phyloP scores from a whole-genome alignment of 2,888 invertebrate genomes.

The Tethea ocularis region DNA sequence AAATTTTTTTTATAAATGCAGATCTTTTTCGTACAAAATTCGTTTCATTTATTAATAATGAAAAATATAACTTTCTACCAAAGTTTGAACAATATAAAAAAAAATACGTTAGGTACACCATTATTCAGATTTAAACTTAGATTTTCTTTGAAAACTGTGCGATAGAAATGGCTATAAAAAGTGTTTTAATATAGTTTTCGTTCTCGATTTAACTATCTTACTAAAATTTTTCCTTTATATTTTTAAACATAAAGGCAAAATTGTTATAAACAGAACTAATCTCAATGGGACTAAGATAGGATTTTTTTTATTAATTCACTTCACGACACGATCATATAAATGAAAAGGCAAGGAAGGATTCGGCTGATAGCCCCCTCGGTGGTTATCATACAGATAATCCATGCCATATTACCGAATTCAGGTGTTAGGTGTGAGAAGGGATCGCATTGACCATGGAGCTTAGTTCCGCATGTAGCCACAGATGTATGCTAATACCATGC shows the following conservation, averaged over 20 bases:
- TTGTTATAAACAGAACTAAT: slow-evolving; percentile 15
- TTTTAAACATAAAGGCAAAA: neutral
- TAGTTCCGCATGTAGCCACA: neutral
- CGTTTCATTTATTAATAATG: too few relatives aligned
- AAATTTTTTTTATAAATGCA: neutral
- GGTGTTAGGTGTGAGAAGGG: slow-evolving; percentile 7
- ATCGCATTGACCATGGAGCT: neutral
- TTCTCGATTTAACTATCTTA: too few relatives aligned
- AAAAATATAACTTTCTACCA: too few relatives aligned
- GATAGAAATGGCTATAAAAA: too few relatives aligned
- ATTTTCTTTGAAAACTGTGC: too few relatives aligned
- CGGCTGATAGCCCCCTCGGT: slow-evolving; percentile 6
- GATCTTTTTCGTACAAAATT: neutral
- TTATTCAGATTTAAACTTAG: too few relatives aligned
- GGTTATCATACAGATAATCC: slow-evolving; percentile 15
- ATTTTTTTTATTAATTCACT: slow-evolving; percentile 30
- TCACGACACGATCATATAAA: slow-evolving; percentile 34
- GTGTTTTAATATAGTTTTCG: too few relatives aligned
- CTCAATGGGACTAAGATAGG: slow-evolving; percentile 10
- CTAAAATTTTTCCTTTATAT: too few relatives aligned
- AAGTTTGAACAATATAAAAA: too few relatives aligned
- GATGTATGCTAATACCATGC: neutral
- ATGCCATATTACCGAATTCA: slow-evolving; percentile 13
- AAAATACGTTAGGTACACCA: too few relatives aligned
- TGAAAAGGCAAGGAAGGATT: slow-evolving; percentile 19